Evolutionary conservation across 2,797 vertebrate species (phyloP).

Genomic region (Catostomus latipinnis): DNA sequence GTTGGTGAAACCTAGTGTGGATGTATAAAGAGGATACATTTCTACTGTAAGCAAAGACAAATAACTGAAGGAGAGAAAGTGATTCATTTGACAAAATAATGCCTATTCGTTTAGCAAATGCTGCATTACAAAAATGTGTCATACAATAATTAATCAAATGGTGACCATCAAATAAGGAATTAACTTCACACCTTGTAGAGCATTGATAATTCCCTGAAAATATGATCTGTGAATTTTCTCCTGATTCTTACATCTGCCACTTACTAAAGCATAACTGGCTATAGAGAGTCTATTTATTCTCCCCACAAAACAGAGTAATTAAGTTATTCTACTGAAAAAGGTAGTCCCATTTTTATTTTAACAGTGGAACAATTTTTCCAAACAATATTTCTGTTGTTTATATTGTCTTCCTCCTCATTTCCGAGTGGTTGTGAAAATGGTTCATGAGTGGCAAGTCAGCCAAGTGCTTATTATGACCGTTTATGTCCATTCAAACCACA

Average conservation of each 20-base stretch:
- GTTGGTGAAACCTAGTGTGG: neutral
- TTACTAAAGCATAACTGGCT: conserved; percentile 44
- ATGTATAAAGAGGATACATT: neutral
- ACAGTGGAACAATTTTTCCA: conserved; percentile 21
- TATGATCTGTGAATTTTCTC: conserved; percentile 36
- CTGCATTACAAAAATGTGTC: neutral
- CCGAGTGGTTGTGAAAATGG: conserved; percentile 52
- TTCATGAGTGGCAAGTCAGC: conserved; percentile 59
- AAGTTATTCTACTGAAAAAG: conserved; percentile 33
- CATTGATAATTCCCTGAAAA: neutral
- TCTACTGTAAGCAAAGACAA: neutral
- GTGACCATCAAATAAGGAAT: neutral
- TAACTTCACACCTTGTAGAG: neutral
- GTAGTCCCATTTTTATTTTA: conserved; percentile 16
- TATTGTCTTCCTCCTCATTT: conserved; percentile 48
- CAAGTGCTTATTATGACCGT: conserved; percentile 58
- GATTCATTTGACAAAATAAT: neutral
- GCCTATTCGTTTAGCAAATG: neutral
- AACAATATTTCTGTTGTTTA: conserved; percentile 51
- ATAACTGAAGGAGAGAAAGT: neutral
- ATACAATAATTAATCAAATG: neutral
- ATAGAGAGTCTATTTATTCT: conserved; percentile 29
- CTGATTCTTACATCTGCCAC: conserved; percentile 36
- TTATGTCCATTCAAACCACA: conserved; percentile 61
- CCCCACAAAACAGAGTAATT: conserved; percentile 30